phyloP scores from a whole-genome alignment of 2,888 invertebrate genomes.

The Tenthredo distinguenda region DNA sequence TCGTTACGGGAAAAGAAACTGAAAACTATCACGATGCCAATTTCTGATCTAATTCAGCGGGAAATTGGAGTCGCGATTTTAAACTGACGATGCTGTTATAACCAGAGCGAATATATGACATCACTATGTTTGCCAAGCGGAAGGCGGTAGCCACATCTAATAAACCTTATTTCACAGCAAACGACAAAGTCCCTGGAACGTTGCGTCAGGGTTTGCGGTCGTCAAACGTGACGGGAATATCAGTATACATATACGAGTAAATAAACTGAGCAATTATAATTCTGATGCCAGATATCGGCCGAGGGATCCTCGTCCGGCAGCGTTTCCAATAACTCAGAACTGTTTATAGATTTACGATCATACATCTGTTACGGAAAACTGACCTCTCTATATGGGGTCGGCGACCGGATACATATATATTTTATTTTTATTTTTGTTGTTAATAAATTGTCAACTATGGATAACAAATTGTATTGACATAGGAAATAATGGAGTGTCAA shows the following conservation, averaged over 20 bases:
- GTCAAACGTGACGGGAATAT: background rate
- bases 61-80: background rate
- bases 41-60: background rate
- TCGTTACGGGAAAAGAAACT: background rate
- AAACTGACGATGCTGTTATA: background rate
- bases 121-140: constrained; percentile 26
- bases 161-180: constrained; percentile 33
- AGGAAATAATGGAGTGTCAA: background rate
- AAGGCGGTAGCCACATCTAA: constrained; percentile 24
- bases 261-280: constrained; percentile 38
- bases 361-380: constrained; percentile 10
- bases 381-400: constrained; percentile 1
- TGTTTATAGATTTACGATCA: constrained; percentile 44
- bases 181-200: constrained; percentile 7
- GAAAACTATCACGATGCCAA: background rate
- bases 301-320: background rate
- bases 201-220: constrained; percentile 22
- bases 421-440: background rate
- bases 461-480: constrained; percentile 18
- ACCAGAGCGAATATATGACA: constrained; percentile 10
- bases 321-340: constrained; percentile 3
- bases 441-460: background rate
- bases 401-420: background rate
- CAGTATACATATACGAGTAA: background rate
- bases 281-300: constrained; percentile 30